Percentiles rank a stretch among this genome's conserved stretches.
These are phyloP conservation scores for Diploscapter pachys DNA, from an alignment of 1,140 invertebrate genomes.

Conservation along the genomic window DNA sequence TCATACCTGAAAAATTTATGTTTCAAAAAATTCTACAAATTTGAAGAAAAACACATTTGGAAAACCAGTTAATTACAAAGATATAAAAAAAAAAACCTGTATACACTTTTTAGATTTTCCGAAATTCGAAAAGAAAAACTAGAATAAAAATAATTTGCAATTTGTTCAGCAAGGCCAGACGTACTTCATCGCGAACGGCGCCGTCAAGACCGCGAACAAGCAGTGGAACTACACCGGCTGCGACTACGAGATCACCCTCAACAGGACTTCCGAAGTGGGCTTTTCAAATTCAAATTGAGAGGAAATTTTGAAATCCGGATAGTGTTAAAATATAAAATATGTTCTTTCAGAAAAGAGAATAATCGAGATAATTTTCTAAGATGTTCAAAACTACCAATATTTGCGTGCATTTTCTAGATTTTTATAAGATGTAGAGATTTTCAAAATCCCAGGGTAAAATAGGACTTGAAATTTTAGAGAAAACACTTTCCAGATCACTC, in stretches of 20 bases:
- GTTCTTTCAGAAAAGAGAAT: no score
- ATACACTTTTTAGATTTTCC: slow-evolving; percentile 21
- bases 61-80: no score
- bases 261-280: slow-evolving; percentile 73
- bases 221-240: slow-evolving; percentile 79
- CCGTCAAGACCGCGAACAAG: slow-evolving; percentile 86
- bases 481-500: slow-evolving; percentile 25
- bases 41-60: no score
- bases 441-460: background rate
- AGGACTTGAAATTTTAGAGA: background rate
- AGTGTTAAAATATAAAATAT: slow-evolving; percentile 6
- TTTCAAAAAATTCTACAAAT: no score
- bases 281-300: slow-evolving; percentile 53
- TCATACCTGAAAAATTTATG: no score
- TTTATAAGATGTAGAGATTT: background rate
- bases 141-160: slow-evolving; percentile 13
- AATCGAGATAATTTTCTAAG: no score
- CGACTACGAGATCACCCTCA: slow-evolving; percentile 92
- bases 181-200: slow-evolving; percentile 75
- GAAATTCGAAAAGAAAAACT: background rate
- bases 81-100: no score
- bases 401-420: slow-evolving; percentile 46
- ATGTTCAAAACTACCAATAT: background rate
- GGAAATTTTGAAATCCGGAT: background rate
- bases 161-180: slow-evolving; percentile 68